Conservation (phyloP, 2,888 invertebrate genomes). For the Tridacna gigas region DNA sequence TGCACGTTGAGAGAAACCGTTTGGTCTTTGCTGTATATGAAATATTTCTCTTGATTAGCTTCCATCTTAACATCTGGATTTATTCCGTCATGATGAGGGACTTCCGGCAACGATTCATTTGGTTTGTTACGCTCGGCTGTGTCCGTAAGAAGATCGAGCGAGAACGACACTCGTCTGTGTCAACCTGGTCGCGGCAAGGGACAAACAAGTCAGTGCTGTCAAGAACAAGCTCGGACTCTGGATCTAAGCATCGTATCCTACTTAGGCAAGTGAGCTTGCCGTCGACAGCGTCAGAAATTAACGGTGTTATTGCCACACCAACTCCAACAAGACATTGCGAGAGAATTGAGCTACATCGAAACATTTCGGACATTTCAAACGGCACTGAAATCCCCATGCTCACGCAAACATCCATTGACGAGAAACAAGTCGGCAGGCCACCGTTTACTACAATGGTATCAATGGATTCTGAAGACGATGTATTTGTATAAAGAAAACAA, state of each 20-base stretch:
- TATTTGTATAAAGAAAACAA: not conserved
- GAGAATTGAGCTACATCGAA: not conserved
- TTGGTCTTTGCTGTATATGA: slow-evolving; percentile 45
- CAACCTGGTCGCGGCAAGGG: not conserved
- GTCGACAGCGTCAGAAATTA: not conserved
- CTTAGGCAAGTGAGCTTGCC: not conserved
- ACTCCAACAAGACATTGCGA: not conserved
- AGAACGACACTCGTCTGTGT: not conserved
- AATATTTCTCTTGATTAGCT: slow-evolving; percentile 42
- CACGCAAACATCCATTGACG: not conserved
- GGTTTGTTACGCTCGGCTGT: slow-evolving; percentile 30
- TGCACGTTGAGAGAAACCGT: slow-evolving; percentile 22
- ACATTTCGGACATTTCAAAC: not conserved
- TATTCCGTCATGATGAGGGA: slow-evolving; percentile 63
- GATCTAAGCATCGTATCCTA: not conserved
- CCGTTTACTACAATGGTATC: not conserved
- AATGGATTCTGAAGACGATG: slow-evolving; percentile 8
- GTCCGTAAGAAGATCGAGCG: not conserved
- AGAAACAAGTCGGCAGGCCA: not conserved
- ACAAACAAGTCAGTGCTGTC: not conserved
- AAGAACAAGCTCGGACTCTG: slow-evolving; percentile 3
- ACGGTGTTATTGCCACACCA: not conserved
- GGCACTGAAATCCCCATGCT: not conserved
- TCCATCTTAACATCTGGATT: slow-evolving; percentile 59
- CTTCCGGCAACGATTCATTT: slow-evolving; percentile 34